These are phyloP conservation scores for Neotoxoptera formosana DNA, from an alignment of 1,140 invertebrate species.

Conservation along the genomic window DNA sequence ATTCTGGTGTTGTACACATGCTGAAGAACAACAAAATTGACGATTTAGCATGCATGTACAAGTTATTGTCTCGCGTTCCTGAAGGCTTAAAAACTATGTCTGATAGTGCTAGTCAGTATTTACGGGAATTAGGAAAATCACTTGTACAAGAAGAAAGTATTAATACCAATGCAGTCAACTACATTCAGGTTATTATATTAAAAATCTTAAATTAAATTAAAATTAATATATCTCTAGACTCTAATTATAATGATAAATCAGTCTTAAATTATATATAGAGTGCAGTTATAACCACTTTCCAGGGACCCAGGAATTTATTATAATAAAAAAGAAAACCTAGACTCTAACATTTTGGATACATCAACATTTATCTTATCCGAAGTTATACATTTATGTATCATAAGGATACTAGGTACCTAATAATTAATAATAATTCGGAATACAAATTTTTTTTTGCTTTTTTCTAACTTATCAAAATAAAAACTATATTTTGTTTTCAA, in stretches of 20 bases:
- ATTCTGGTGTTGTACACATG: slow-evolving; percentile 99
- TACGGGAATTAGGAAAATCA: slow-evolving; percentile 92
- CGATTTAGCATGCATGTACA: slow-evolving; percentile 98
- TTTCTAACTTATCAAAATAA: too few species aligned
- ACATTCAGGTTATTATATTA: slow-evolving; percentile 78
- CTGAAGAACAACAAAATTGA: slow-evolving; percentile 95
- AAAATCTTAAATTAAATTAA: too few species aligned
- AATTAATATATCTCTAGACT: neutral
- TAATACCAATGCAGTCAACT: slow-evolving; percentile 91
- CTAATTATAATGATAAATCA: neutral
- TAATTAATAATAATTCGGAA: too few species aligned
- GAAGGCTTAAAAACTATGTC: slow-evolving; percentile 94
- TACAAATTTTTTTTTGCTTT: too few species aligned
- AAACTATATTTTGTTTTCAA: too few species aligned
- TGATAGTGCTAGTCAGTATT: slow-evolving; percentile 92
- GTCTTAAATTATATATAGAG: neutral
- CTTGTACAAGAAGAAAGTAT: slow-evolving; percentile 91
- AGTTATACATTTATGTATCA: too few species aligned
- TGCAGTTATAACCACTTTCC: neutral
- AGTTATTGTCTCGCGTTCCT: slow-evolving; percentile 88
- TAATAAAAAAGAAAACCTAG: too few species aligned
- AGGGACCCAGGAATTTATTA: neutral
- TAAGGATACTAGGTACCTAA: too few species aligned
- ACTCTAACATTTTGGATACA: neutral
- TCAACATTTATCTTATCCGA: neutral